phyloP scores from a whole-genome alignment of 2,113 vertebrate species.

The Meriones unguiculatus region DNA sequence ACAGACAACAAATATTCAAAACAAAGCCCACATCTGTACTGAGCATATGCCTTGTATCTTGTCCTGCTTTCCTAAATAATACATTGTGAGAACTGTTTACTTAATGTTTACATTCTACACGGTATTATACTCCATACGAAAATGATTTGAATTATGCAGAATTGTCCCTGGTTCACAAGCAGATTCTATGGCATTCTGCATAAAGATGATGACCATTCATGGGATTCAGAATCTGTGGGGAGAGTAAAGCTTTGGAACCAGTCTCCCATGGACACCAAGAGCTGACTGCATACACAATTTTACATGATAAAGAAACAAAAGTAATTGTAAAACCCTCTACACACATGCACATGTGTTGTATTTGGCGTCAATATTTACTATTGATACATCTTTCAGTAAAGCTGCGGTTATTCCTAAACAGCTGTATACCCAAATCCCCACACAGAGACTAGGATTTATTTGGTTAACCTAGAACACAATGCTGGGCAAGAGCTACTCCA shows the following conservation, averaged over 20 bases:
- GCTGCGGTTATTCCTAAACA: no score
- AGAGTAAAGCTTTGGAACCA: not conserved
- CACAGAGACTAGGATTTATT: no score
- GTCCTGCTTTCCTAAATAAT: not conserved
- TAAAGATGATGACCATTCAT: no score
- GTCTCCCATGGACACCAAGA: not conserved
- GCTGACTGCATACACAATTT: not conserved
- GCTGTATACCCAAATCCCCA: no score
- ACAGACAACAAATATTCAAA: not conserved
- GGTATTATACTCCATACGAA: not conserved
- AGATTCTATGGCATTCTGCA: not conserved
- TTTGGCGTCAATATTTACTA: no score
- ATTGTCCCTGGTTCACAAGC: not conserved
- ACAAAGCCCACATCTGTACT: not conserved
- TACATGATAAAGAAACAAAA: slow-evolving; percentile 1
- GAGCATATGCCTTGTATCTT: not conserved
- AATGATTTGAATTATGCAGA: not conserved
- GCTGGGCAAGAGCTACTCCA: no score
- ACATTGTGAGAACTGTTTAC: not conserved
- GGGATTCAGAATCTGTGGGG: not conserved
- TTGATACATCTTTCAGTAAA: no score
- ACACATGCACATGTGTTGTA: not conserved
- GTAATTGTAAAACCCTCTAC: not conserved
- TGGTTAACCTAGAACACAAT: no score
- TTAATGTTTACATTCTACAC: not conserved